Percentiles rank a stretch among this genome's conserved stretches.
Evolutionary conservation across 2,888 invertebrate species (phyloP).

Genomic region (Chrysolina oricalcia): DNA sequence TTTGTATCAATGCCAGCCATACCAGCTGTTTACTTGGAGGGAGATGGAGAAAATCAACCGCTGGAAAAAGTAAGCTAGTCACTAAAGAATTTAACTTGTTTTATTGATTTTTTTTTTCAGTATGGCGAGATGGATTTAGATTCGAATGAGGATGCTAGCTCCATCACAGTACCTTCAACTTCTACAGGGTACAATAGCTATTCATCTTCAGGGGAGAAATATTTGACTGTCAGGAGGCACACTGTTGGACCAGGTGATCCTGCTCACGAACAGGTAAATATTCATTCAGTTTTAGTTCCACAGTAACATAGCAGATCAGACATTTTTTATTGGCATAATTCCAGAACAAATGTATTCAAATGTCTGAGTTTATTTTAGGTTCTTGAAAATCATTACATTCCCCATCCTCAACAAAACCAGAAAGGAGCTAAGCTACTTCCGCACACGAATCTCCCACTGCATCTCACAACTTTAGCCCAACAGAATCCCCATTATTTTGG

Average conservation of each 20-base stretch:
- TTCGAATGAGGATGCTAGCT: conserved; percentile 65
- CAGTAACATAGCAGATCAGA: background rate
- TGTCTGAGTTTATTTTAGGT: conserved; percentile 62
- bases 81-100: conserved; percentile 9
- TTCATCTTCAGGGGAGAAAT: conserved; percentile 68
- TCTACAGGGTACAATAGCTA: conserved; percentile 63
- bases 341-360: too few relatives aligned
- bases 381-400: conserved; percentile 74
- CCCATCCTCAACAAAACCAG: conserved; percentile 66
- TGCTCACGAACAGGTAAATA: conserved; percentile 80
- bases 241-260: conserved; percentile 96
- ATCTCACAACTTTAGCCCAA: conserved; percentile 88
- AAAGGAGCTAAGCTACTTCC: conserved; percentile 75
- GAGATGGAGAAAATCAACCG: conserved; percentile 74
- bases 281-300: background rate
- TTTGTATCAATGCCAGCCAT: conserved; percentile 74
- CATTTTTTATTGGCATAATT: background rate
- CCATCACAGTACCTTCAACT: conserved; percentile 64
- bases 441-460: conserved; percentile 88
- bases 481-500: conserved; percentile 89
- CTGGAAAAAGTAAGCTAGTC: conserved; percentile 76
- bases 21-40: conserved; percentile 73
- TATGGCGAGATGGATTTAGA: conserved; percentile 75
- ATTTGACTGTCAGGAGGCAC: conserved; percentile 85
- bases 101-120: conserved; percentile 60